Evolutionary conservation across 2,113 vertebrate genomes (phyloP), one percentile per base, ranked within the genome.

Genomic region (Ranitomeya variabilis): DNA sequence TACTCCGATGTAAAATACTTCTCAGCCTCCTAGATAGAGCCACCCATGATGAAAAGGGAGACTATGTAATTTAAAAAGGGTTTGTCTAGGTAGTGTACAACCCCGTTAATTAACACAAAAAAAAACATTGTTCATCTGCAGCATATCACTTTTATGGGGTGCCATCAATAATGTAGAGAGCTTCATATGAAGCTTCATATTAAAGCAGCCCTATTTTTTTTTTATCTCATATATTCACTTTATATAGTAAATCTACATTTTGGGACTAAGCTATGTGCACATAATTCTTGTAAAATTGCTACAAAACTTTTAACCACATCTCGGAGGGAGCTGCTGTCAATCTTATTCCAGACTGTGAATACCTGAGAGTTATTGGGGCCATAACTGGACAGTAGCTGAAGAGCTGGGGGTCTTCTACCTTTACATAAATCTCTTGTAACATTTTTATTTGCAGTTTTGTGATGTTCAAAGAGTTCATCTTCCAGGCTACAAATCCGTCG

Each of bases 341-440:
- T 79, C 52, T 79, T 81, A 6, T 26, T 14, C 57, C 57, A 81
- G 79, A 81, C 55, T 19, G 59, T 60, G 79, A 81, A 59, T 81
- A 31, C 19, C 79, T 5, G 26, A 62, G 23, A 81, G 79, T 60
- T 59, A 31, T 62, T 31, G 57, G 79, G 59, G 23, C 21, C 52
- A 45, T 81, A 81, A 60, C 59, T 62, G 79, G 79, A 81, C 79
- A 62, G 59, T 31, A 62, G 16, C 13, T 62, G 79, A 81, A 62
- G 79, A 81, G 79, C 79, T 8, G 79, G 23, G 8, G n/a, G 79
- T 62, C 57, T 81, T 18, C 79, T 81, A 62, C 57, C 79, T 81
- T 31, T 62, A 81, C 79, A 81, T 62, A 81, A 81, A 81, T 81
- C 79, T 62, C 79, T 62, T 6, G 78, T 37, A 60, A 81, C 79